phyloP scores from a whole-genome alignment of 2,113 vertebrate genomes.

The Numida meleagris region DNA sequence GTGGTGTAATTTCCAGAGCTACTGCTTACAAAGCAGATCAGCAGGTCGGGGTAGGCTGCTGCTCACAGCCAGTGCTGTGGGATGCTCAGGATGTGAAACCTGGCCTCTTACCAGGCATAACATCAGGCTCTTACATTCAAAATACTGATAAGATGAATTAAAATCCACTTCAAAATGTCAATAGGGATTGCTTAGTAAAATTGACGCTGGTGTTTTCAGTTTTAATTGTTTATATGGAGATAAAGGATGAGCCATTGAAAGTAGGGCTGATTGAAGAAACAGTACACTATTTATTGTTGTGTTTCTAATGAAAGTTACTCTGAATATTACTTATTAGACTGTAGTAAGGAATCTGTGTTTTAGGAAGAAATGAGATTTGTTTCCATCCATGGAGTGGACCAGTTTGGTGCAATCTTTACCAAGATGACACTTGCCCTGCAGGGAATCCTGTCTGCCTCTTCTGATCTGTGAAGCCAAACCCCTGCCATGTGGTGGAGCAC shows the following conservation, averaged over 20 bases:
- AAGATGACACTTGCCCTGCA: neutral
- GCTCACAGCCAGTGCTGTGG: fast-evolving
- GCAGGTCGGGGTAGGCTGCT: too few relatives aligned
- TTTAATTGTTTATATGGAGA: slow-evolving; percentile 15
- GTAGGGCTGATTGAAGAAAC: neutral
- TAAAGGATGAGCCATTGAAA: neutral
- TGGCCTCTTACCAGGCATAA: neutral
- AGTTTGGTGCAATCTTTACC: neutral
- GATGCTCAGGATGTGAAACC: neutral
- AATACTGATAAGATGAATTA: neutral
- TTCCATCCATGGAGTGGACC: neutral
- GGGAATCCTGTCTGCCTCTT: slow-evolving; percentile 27
- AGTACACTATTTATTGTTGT: neutral
- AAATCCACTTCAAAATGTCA: slow-evolving; percentile 24
- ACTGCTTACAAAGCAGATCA: neutral
- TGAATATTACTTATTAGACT: slow-evolving; percentile 31
- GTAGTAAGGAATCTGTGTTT: slow-evolving; percentile 1
- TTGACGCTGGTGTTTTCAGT: neutral
- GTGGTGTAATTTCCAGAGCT: neutral
- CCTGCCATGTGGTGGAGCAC: slow-evolving; percentile 3
- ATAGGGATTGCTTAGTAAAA: neutral
- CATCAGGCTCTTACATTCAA: neutral
- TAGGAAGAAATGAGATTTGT: neutral
- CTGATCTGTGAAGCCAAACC: slow-evolving; percentile 24
- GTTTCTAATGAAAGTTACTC: slow-evolving; percentile 15